Base-by-base conservation (phyloP, 2,113 vertebrate genomes). In the Anser brachyrhynchus region DNA sequence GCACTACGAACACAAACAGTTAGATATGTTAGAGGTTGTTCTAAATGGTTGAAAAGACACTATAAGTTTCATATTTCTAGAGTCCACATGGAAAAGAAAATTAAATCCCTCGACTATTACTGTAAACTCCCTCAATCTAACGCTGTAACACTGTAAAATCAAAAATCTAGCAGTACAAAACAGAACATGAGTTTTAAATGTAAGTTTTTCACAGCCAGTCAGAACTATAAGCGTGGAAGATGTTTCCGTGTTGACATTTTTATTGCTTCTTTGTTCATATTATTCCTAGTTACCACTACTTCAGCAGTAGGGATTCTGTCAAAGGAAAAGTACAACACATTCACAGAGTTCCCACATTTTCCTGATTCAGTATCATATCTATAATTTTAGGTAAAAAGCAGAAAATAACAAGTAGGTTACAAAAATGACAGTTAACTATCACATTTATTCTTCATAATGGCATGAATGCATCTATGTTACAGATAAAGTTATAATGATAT, bases 1-100 rank as follows among this genome's bases (percentile, higher is more conserved):
- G 99, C 99, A 98, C 99, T 99, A 98, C 76, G 93, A 88, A 97
- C 43, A 97, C 37, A 96, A 94, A 98, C 14, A 71, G 78, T 65
- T 28, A 87, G 41, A 35, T 11, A 43, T 31, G 43, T 93, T 87
- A 96, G 72, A 69, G 79, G 46, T 59, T 64, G 62, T 29, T 87
- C 78, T 12, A 51, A 70, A 64, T 71, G n/a, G 10, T 51, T 51
- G 37, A 65, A 72, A 65, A 62, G 9, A 14, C 13, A 52, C 22
- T 21, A 19, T 9, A 92, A 87, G 6, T 13, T 43, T 77, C 29
- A 2, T 23, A 55, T 52, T 90, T 90, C 6, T 9, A 29, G 46
- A 87, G 23, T 35, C 29, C 9, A 52, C 0, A 0, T 26, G 13
- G 58, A 59, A 66, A 81, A n/a, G 17, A 69, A 44, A 18, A 25